Percentiles rank a stretch among this genome's conserved stretches.
These are phyloP conservation scores for Drosophila fuyamai DNA, from an alignment of 1,140 invertebrate species.

Conservation along the genomic window DNA sequence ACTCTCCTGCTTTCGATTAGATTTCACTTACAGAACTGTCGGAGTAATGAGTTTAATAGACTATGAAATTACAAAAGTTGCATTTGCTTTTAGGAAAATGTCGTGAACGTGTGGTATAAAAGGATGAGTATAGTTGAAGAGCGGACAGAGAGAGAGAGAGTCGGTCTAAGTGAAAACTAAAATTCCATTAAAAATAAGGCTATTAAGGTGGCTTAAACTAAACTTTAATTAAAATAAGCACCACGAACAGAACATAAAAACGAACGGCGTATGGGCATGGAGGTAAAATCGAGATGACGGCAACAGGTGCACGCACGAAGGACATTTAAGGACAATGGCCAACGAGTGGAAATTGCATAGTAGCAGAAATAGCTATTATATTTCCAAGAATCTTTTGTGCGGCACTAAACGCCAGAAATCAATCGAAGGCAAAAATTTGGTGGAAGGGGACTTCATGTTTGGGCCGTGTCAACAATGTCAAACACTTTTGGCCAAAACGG, in stretches of 20 bases:
- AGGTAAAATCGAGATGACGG: conserved; percentile 8
- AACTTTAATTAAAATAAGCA: conserved; percentile 52
- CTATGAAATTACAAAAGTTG: conserved; percentile 28
- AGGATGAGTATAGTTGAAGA: conserved; percentile 1
- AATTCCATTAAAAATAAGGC: conserved; percentile 27
- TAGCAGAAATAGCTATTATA: conserved; percentile 19
- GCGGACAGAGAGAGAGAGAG: conserved; percentile 34
- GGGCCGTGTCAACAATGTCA: conserved; percentile 56
- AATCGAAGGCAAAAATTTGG: conserved; percentile 20
- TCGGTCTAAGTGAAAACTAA: conserved; percentile 39
- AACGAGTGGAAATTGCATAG: conserved; percentile 8
- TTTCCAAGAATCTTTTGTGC: conserved; percentile 26
- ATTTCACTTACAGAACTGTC: conserved; percentile 32
- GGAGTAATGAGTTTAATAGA: conserved; percentile 19
- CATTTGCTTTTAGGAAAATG: conserved; percentile 34
- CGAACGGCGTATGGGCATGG: conserved; percentile 18
- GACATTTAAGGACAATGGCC: conserved; percentile 47
- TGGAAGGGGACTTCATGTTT: neutral
- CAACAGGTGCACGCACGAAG: conserved; percentile 59
- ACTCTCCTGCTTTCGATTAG: neutral
- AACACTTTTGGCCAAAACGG: conserved; percentile 64
- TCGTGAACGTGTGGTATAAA: conserved; percentile 13
- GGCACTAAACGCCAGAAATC: conserved; percentile 39
- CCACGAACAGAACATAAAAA: conserved; percentile 53
- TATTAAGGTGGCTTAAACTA: conserved; percentile 33